Evolutionary conservation across 2,888 invertebrate genomes (phyloP), one percentile per base, ranked within the genome.

Genomic region (Meteorus colon): DNA sequence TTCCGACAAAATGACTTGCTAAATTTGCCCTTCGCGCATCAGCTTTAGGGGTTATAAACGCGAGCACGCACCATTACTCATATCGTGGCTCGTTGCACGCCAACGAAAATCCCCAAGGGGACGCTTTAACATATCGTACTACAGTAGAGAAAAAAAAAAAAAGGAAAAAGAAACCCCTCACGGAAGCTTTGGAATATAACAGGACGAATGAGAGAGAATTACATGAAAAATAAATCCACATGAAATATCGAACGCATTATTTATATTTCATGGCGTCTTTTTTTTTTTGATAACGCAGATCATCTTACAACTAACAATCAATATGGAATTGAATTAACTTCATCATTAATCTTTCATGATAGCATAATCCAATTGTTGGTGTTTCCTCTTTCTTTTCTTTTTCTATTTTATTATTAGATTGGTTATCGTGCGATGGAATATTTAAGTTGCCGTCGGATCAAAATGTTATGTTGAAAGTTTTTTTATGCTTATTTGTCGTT

Each of bases 31-130:
- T 86, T 85, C 74, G 48, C 55, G 55, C 55, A 55, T 55, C 55
- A 55, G 19, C 19, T 55, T 55, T 73, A 68, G 75, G 78, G 78
- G 75, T 78, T 71, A 81, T 81, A 86, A 24, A 86, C 83, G 83
- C 83, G 84, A 84, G 86, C 89, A 88, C 89, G 88, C 88, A 89
- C 89, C 89, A 89, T 89, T 89, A 89, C 89, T 89, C 89, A 89
- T 89, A 89, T 88, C 88, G 86, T 84, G 86, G 85, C 87, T 88
- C 84, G 86, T 86, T 88, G 87, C 85, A 84, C 86, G 86, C 85
- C 84, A 84, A 78, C 19, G 19, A 19, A 55, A 55, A 55, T 24
- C 34, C 72, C 67, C 34, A 29, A 51, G 73, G 73, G 77, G 71
- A 70, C 68, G 51, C 71, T 70, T 70, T 24, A 19, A 55, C n/a